A percentile compares a stretch with the other conserved stretches of the same genome.
These are phyloP conservation scores for Sclerodermus sp. DNA, from an alignment of 2,888 invertebrate species.

Conservation along the genomic window DNA sequence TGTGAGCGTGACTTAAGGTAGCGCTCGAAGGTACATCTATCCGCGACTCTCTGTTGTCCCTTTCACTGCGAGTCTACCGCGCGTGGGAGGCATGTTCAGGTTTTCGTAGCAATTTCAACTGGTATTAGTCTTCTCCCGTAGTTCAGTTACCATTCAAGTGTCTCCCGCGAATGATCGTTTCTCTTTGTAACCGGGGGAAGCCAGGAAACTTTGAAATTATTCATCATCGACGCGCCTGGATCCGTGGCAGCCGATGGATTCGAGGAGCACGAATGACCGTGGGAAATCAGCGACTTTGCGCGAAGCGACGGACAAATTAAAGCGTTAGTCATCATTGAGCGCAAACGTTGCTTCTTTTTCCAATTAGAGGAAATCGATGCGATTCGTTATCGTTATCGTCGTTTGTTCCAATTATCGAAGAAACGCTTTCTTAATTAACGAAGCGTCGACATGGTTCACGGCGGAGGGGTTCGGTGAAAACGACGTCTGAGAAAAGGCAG, in stretches of 20 bases:
- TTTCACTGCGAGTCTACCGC: constrained; percentile 42
- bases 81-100: constrained; percentile 40
- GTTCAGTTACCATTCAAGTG: constrained; percentile 26
- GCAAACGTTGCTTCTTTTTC: too few relatives aligned
- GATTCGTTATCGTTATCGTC: too few relatives aligned
- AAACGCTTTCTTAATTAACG: too few relatives aligned
- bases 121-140: constrained; percentile 34
- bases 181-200: background rate
- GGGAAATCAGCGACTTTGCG: too few relatives aligned
- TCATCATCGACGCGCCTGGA: background rate
- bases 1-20: constrained; percentile 27
- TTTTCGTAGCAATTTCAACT: constrained; percentile 41
- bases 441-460: background rate
- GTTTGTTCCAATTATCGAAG: too few relatives aligned
- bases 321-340: too few relatives aligned
- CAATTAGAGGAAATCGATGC: too few relatives aligned
- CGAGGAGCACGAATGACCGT: too few relatives aligned
- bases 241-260: too few relatives aligned
- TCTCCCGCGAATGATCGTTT: constrained; percentile 17
- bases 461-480: constrained; percentile 17
- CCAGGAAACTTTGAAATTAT: background rate
- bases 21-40: constrained; percentile 33
- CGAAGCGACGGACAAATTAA: too few relatives aligned
- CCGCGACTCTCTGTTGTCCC: constrained; percentile 39
- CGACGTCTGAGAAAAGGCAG: constrained; percentile 16